A percentile compares a stretch with the other conserved stretches of the same genome.
These are phyloP conservation scores for Eristalis tenax DNA, from an alignment of 2,888 invertebrate genomes.

Conservation along the genomic window DNA sequence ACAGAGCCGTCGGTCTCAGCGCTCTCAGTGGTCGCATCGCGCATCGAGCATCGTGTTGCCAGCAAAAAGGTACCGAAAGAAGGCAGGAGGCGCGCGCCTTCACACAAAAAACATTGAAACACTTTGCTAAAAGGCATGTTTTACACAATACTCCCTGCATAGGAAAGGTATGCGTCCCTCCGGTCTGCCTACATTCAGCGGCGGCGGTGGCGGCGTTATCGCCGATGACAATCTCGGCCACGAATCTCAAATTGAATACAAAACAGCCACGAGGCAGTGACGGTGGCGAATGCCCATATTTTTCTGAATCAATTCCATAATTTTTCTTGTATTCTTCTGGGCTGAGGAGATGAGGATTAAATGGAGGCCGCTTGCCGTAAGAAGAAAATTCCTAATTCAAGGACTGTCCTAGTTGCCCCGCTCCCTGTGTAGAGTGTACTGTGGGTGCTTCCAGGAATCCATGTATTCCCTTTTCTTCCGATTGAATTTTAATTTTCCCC, in stretches of 20 bases:
- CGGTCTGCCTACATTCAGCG: slow-evolving; percentile 2
- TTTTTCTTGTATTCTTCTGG: slow-evolving; percentile 46
- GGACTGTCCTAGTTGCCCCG: neutral
- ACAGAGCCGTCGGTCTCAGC: slow-evolving; percentile 3
- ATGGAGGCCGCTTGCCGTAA: slow-evolving; percentile 14
- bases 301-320: slow-evolving; percentile 70
- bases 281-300: slow-evolving; percentile 66
- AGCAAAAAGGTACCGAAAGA: slow-evolving; percentile 60
- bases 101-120: slow-evolving; percentile 67
- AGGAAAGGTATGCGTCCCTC: slow-evolving; percentile 50
- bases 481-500: slow-evolving; percentile 18
- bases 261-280: slow-evolving; percentile 64
- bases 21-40: neutral
- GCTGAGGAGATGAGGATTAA: slow-evolving; percentile 22
- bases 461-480: slow-evolving; percentile 1
- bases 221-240: slow-evolving; percentile 70
- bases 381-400: slow-evolving; percentile 20
- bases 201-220: slow-evolving; percentile 63
- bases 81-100: slow-evolving; percentile 61
- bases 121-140: slow-evolving; percentile 72
- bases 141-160: slow-evolving; percentile 68
- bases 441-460: slow-evolving; percentile 25
- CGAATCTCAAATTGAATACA: slow-evolving; percentile 72
- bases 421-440: neutral
- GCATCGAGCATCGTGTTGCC: slow-evolving; percentile 22